Evolutionary conservation across 2,888 invertebrate genomes (phyloP), one percentile per base, ranked within the genome.

Genomic region (Panopea generosa): DNA sequence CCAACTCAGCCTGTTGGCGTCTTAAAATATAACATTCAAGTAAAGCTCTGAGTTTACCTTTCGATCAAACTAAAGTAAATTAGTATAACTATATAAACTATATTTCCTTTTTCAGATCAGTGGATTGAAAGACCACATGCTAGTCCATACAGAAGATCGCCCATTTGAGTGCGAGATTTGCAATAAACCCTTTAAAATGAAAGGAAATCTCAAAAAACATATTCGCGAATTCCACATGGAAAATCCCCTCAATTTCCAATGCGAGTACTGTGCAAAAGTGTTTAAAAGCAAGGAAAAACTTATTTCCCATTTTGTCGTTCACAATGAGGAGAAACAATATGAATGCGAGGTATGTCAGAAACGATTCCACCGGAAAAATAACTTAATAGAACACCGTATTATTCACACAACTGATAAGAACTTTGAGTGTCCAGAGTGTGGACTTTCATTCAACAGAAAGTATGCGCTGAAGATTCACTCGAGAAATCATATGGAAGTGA

Each of bases 401-500:
- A 75, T 61, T 29, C 79, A 79, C 45, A 67, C 71, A 3, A 29
- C 62, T 11, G 79, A 79, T 50, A 79, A 75, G 50, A 65, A 69
- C 14, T 80, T 69, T 43, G 56, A 63, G 49, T 80, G 80, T 62
- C 47, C 49, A 11, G 69, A 65, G 2, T 80, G 80, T 62, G 55
- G 63, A 11, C 63, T 61, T 59, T 27, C 66, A 2, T 80, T 80
- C 40, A 76, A 73, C 52, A 63, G 72, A 27, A 55, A 60, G 29
- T 76, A 73, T 24, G 52, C 72, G 0, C 38, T 76, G 33, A 72
- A 73, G 59, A 76, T 70, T 11, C 84, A 84, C n/a, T 61, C 74
- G 2, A 60, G 81, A 16, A 83, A 81, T 52, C 84, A 84, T 47
- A 66, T 77, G n/a, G 81, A 72, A 9, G 83, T 81, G 24, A 71